phyloP scores from a whole-genome alignment of 2,797 vertebrate species.

The Crenichthys baileyi region DNA sequence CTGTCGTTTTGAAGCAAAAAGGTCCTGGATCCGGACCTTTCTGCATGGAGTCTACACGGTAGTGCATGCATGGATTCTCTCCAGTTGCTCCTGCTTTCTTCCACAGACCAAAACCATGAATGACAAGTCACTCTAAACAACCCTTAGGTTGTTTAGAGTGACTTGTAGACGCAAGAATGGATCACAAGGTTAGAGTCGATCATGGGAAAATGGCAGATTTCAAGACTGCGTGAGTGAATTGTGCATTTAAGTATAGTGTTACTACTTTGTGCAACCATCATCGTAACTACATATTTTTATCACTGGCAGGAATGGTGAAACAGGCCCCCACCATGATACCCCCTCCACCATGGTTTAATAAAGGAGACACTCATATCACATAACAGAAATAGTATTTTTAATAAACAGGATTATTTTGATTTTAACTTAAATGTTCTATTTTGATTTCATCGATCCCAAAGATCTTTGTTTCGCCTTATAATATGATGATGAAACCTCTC shows the following conservation, averaged over 20 bases:
- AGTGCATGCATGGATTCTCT: no score
- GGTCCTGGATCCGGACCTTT: no score
- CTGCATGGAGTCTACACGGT: no score
- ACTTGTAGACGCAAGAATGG: neutral
- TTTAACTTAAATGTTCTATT: neutral
- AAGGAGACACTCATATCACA: neutral
- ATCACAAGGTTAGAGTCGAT: neutral
- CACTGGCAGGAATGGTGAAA: neutral
- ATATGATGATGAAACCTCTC: neutral
- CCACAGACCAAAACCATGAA: neutral
- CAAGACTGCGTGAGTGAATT: neutral
- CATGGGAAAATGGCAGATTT: neutral
- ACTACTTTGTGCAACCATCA: neutral
- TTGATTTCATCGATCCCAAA: neutral
- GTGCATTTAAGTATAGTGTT: neutral
- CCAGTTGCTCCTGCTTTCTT: neutral
- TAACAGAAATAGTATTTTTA: neutral
- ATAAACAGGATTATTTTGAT: neutral
- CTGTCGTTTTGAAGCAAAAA: no score
- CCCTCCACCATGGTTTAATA: neutral
- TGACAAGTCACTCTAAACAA: neutral
- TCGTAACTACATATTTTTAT: neutral
- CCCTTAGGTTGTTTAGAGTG: no score
- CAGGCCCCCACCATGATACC: neutral
- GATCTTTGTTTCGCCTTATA: neutral